Conservation (phyloP, 2,888 invertebrate species). For the Eristalis pertinax region DNA sequence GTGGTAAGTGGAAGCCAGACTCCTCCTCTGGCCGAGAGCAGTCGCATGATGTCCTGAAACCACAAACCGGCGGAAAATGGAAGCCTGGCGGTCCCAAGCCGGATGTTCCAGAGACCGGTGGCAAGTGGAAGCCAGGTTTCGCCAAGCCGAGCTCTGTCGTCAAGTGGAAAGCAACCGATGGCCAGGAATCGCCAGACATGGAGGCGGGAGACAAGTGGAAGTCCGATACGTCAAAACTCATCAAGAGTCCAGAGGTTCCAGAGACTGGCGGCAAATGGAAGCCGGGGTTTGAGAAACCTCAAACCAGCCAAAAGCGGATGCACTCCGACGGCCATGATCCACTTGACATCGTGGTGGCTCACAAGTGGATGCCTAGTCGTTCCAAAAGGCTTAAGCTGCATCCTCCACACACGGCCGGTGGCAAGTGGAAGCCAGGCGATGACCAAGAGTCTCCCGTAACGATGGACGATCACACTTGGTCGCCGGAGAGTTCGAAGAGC, state of each 20-base stretch:
- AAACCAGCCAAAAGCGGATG: background rate
- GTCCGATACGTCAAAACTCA: background rate
- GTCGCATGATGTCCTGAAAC: background rate
- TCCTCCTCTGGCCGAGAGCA: background rate
- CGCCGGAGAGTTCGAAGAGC: background rate
- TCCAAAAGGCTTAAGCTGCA: background rate
- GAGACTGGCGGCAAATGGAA: constrained; percentile 16
- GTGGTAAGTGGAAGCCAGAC: constrained; percentile 74
- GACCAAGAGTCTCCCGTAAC: background rate
- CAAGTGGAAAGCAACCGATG: background rate
- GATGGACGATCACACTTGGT: constrained; percentile 2
- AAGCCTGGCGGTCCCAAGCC: constrained; percentile 8
- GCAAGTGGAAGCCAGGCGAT: constrained; percentile 73
- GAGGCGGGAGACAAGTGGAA: constrained; percentile 9
- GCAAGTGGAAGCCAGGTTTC: background rate
- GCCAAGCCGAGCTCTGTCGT: too few relatives aligned
- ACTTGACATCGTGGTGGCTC: background rate
- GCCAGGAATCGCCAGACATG: background rate
- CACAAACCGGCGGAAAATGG: constrained; percentile 24
- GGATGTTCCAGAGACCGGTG: background rate
- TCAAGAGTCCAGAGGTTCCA: background rate
- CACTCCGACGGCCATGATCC: background rate
- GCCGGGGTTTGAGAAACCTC: constrained; percentile 56
- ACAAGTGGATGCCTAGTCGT: background rate
- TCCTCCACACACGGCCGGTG: constrained; percentile 54